A percentile compares a stretch with the other conserved stretches of the same genome.
phyloP scores from a whole-genome alignment of 2,888 invertebrate species.

The Atethmia centrago region DNA sequence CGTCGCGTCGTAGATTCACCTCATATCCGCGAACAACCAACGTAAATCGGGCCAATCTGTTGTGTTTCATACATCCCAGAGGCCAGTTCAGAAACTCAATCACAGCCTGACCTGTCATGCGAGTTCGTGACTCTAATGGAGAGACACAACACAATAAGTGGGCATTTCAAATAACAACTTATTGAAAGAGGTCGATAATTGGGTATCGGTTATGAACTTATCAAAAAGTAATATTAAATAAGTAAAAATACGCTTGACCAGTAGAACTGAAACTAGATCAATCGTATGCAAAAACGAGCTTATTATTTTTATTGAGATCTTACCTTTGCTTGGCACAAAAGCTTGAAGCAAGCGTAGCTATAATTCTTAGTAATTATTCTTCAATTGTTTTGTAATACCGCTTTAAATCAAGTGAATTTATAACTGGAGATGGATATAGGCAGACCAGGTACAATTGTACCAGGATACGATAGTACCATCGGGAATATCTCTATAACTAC shows the following conservation, averaged over 20 bases:
- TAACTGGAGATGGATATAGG: background rate
- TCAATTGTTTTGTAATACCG: background rate
- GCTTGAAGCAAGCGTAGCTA: background rate
- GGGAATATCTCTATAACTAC: background rate
- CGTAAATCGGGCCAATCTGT: conserved; percentile 79
- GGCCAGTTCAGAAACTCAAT: conserved; percentile 24
- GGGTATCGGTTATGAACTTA: background rate
- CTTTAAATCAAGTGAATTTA: too few species aligned
- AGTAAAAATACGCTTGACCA: background rate
- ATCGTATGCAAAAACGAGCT: background rate
- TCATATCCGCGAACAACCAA: conserved; percentile 68
- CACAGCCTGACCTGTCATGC: background rate
- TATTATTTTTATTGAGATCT: background rate
- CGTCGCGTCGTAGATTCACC: conserved; percentile 52
- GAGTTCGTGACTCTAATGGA: background rate
- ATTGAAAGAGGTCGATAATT: background rate
- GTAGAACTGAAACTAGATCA: background rate
- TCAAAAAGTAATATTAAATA: conserved; percentile 2
- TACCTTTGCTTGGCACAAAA: background rate
- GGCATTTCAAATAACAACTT: background rate
- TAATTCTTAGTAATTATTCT: background rate
- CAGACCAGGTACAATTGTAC: background rate
- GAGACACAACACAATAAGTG: background rate
- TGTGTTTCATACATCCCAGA: conserved; percentile 26
- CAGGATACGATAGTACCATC: background rate